Evolutionary conservation across 2,888 invertebrate genomes (phyloP), one percentile per base, ranked within the genome.

Genomic region (Acrobasis consociella): DNA sequence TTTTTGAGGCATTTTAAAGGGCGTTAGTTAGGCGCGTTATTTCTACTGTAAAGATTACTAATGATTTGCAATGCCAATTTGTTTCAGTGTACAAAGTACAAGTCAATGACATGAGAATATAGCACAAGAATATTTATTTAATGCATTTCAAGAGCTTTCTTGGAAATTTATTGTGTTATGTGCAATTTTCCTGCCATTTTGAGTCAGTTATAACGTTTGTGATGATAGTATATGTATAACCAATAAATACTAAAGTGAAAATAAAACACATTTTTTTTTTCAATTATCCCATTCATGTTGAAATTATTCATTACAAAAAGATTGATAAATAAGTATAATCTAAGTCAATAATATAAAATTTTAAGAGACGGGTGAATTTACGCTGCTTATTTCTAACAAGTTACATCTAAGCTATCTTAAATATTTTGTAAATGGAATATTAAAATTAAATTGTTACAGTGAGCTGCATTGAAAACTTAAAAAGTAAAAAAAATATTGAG

Each of bases 281-380:
- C 77, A 78, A 85, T 86, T 88, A 83, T 85, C 80, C 88, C 87
- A 88, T 88, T 89, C 85, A 88, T 89, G 85, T 87, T 85, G 86
- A 88, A 89, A 86, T 87, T 77, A 90, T 84, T 87, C 82, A 87
- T 85, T 87, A 85, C 85, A 86, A 87, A 86, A 87, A 83, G 83
- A 81, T 80, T 89, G 89, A 92, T 93, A 93, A 93, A 93, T 93
- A 93, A 91, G 89, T 93, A 92, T 92, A 91, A 88, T 91, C 92
- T 91, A 92, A 85, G 85, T 92, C 89, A 88, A 88, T 92, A 86
- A 91, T 93, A 93, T 91, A 93, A 93, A 93, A 91, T 83, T 91
- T 93, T 83, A 90, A 91, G 85, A 92, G 91, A 92, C 91, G 91
- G 92, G 92, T 90, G 91, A 91, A 88, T 91, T 90, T 87, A 91